Percentiles rank a stretch among this genome's conserved stretches.
These are phyloP conservation scores for Erythrocercus mccallii DNA, from an alignment of 2,113 vertebrate genomes.

Conservation along the genomic window DNA sequence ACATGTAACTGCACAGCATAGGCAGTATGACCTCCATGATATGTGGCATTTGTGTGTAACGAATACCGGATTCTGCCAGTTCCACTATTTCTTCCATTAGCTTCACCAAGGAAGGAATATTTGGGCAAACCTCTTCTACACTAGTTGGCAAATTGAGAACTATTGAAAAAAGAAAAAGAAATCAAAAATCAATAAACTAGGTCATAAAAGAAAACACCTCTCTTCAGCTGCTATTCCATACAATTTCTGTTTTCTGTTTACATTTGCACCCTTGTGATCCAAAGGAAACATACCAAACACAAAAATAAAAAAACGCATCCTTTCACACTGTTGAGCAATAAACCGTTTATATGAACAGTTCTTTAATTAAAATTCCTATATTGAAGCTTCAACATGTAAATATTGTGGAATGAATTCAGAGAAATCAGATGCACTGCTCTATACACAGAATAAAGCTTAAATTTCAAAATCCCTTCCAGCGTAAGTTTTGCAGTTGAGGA, in stretches of 20 bases:
- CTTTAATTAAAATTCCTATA: neutral
- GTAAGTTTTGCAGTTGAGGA: neutral
- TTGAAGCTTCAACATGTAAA: neutral
- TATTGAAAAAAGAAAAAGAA: neutral
- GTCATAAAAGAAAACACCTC: neutral
- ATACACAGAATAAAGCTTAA: neutral
- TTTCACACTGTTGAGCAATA: neutral
- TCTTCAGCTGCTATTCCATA: neutral
- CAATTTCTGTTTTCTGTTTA: neutral
- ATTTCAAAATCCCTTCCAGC: neutral
- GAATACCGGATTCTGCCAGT: constrained; percentile 89
- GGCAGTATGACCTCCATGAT: constrained; percentile 95
- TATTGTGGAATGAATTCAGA: neutral
- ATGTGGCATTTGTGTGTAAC: constrained; percentile 94
- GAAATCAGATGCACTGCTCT: neutral
- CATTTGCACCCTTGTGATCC: neutral
- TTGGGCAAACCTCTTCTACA: constrained; percentile 85
- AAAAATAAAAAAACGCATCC: accelerated
- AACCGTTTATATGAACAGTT: neutral
- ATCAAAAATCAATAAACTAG: neutral
- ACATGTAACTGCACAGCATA: constrained; percentile 96
- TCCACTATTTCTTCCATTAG: constrained; percentile 92
- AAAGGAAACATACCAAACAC: neutral
- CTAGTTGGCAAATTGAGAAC: constrained; percentile 81
- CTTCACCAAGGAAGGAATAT: constrained; percentile 88